Conservation (phyloP, 2,113 vertebrate species). For the Thalassoma bifasciatum region DNA sequence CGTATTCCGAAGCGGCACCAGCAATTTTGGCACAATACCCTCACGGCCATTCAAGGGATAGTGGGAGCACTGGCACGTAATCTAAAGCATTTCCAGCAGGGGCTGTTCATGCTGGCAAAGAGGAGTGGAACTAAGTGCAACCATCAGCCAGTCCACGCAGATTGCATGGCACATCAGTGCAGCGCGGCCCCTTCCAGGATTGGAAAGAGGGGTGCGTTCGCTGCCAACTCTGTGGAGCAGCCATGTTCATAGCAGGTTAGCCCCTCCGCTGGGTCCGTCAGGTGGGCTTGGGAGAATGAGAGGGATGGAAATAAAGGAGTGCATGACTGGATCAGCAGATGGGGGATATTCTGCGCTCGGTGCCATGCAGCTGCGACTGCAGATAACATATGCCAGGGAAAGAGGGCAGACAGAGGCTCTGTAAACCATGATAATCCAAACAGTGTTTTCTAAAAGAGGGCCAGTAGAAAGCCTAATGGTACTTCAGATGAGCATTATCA, state of each 20-base stretch:
- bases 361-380: conserved; percentile 76
- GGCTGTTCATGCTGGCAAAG: conserved; percentile 58
- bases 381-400: conserved; percentile 74
- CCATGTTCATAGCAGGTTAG: conserved; percentile 69
- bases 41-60: conserved; percentile 40
- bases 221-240: conserved; percentile 61
- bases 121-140: conserved; percentile 55
- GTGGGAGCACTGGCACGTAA: conserved; percentile 54
- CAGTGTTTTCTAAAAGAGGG: conserved; percentile 54
- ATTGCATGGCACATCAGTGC: conserved; percentile 66
- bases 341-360: conserved; percentile 60
- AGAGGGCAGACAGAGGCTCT: conserved; percentile 59
- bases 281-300: conserved; percentile 68
- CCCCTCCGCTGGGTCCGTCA: conserved; percentile 58
- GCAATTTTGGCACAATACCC: conserved; percentile 47
- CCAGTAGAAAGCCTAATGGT: conserved; percentile 60
- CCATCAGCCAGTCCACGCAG: conserved; percentile 60
- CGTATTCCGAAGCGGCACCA: conserved; percentile 37
- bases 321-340: conserved; percentile 72
- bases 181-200: conserved; percentile 47
- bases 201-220: conserved; percentile 35
- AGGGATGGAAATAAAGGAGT: conserved; percentile 67
- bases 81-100: conserved; percentile 54
- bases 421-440: conserved; percentile 68
- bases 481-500: conserved; percentile 60